Evolutionary conservation across 2,797 vertebrate genomes (phyloP), one percentile per base, ranked within the genome.

Genomic region (Australoheros facetus): DNA sequence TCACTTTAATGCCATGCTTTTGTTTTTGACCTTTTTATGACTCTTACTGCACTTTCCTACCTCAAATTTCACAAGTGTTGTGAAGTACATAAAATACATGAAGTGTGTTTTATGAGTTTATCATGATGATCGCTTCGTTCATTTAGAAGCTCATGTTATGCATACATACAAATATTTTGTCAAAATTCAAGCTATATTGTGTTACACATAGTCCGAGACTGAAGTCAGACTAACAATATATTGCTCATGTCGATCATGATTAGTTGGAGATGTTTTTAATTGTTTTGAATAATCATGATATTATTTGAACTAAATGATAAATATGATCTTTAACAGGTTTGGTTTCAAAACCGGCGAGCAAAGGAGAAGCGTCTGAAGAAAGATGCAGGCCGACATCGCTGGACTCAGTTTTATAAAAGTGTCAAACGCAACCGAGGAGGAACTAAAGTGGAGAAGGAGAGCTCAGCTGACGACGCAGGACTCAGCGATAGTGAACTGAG

Each of bases 301-400:
- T 37, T 73, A 17, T 51, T 45, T n/a, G 54, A 7, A 60, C 1
- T 32, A 17, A 19, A 71, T 16, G 1, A n/a, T 28, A 10, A 66
- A 34, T 23, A 3, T 64, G 56, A 17, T 56, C 3, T 80, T 34
- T 76, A 11, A 66, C 94, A 99, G 98, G 98, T 99, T 39, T 99
- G 98, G 98, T 99, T 99, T 93, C 98, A 99, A 95, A 99, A 99
- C 95, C 93, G 98, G 45, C 92, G 98, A 84, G 98, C 98, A 57
- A 99, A 99, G 91, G 98, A 99, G 92, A 99, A 99, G 83, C 95
- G 98, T 1, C 89, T 99, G 90, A 99, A 99, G 94, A 99, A 99
- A 91, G 98, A 99, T 0, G 98, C 98, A 0, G 98, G 98, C 4
- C 96, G 98, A 23, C 98, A 99, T 54, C 97, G 98, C 86, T 99